Evolutionary conservation across 2,888 invertebrate species (phyloP), one percentile per base, ranked within the genome.

Genomic region (Stenotaenia linearis): DNA sequence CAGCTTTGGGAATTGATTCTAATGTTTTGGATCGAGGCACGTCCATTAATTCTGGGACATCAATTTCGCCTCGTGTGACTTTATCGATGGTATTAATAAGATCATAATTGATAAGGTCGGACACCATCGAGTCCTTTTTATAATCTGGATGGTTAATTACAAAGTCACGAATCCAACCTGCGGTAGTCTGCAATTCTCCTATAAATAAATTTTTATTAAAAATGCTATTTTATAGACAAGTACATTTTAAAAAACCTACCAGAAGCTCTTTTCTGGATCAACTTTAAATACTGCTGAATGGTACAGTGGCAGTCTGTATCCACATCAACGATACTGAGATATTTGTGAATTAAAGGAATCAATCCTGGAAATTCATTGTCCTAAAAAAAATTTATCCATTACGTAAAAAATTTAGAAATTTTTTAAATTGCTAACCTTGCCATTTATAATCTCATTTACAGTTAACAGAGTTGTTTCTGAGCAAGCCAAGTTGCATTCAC

Each of bases 281-380:
- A 91, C 85, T 93, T 94, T 82, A 99, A 90, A 88, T 99, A 99
- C 88, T 97, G 95, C 86, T 95, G 94, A 84, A 99, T 94, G 9
- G 97, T 96, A 88, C 98, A 98, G 86, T 96, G 94, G 56, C 98
- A 98, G 87, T 98, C 98, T 1, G 97, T 96, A 88, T 99, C 99
- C 77, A 98, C 94, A 86, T 99, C 98, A 91, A 98, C 95, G 81
- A 93, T 94, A 82, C 93, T 93, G 84, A 99, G 89, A 88, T 97
- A 99, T 84, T 93, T 95, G 86, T 96, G 93, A 81, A 99, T 96
- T 83, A 99, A 88, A 3, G 97, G 95, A 82, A 98, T 91, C 83
- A 99, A 89, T 0, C 99, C 99, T 28, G 97, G 97, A 88, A 98
- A 99, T 81, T 92, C 91, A 80, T 92, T 93, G 81, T 91, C 91